Conservation (phyloP, 2,888 invertebrate genomes). For the Pollenia labialis region DNA sequence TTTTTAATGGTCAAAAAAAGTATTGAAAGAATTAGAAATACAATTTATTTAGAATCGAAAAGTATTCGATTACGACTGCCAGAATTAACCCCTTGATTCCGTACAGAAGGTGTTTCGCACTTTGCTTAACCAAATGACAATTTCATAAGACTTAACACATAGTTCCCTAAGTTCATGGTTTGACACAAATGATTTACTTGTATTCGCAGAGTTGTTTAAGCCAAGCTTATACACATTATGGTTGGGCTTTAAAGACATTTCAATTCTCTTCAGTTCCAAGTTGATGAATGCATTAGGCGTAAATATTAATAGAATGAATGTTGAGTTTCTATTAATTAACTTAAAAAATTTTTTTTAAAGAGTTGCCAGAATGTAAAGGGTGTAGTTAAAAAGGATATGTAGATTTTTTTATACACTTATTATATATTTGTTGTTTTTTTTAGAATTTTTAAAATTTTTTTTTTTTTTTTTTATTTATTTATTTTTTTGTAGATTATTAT, state of each 20-base stretch:
- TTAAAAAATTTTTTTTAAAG: background rate
- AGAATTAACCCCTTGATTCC: too few species aligned
- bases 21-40: too few species aligned
- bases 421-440: slow-evolving; percentile 33
- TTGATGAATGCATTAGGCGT: slow-evolving; percentile 2
- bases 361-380: slow-evolving; percentile 69
- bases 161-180: too few species aligned
- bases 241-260: background rate
- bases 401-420: slow-evolving; percentile 45
- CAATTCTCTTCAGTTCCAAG: slow-evolving; percentile 31
- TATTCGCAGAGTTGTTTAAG: too few species aligned
- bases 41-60: too few species aligned
- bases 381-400: slow-evolving; percentile 37
- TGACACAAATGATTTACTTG: too few species aligned
- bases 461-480: slow-evolving; percentile 44
- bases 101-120: too few species aligned
- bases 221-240: background rate
- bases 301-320: background rate
- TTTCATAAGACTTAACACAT: too few species aligned
- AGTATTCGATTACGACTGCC: too few species aligned
- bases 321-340: slow-evolving; percentile 31
- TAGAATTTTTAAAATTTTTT: slow-evolving; percentile 31
- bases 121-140: too few species aligned
- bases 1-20: too few species aligned
- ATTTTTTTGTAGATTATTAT: slow-evolving; percentile 34